Evolutionary conservation across 2,888 invertebrate species (phyloP), one percentile per base, ranked within the genome.

Genomic region (Drosophila borborema): DNA sequence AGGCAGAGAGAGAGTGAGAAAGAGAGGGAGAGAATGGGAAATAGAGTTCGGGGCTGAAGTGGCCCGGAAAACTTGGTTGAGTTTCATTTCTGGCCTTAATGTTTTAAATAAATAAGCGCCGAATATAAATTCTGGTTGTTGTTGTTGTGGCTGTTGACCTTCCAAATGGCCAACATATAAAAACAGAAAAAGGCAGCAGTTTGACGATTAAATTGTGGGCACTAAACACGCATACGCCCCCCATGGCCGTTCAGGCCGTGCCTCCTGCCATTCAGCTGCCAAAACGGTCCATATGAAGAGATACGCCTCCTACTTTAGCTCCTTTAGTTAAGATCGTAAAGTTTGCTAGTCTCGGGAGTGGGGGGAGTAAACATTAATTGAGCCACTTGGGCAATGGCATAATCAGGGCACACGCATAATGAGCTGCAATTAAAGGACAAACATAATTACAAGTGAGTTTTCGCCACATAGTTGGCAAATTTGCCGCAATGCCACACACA

Each of bases 361-460:
- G 10, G 12, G 18, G 67, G n/a, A 72, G 58, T 14, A 71, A 71
- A 74, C 89, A 82, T 86, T 89, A 82, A 86, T 89, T 80, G 89
- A 85, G 86, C 81, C 86, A 86, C 90, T 86, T 86, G 88, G 87
- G 89, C 78, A 77, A 74, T 54, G 70, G 80, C 77, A 73, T 86
- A 88, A 85, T 89, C 89, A 81, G 73, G 68, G 87, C 79, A 74
- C 72, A 86, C 82, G 85, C 88, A 89, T 89, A 86, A 89, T 86
- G 85, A 75, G 86, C 74, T 74, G 64, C 88, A 89, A 87, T 89
- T 89, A 89, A 87, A 78, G 76, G 88, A 87, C 86, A 86, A 89
- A 86, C 81, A 89, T 85, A 86, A 86, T 89, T 89, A 87, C 72
- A 71, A 87, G 60, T 65, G 75, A 76, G 76, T 70, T 67, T 72